Conservation (phyloP, 53 echinoderm and acorn worm genomes). For the Luidia sarsii region DNA sequence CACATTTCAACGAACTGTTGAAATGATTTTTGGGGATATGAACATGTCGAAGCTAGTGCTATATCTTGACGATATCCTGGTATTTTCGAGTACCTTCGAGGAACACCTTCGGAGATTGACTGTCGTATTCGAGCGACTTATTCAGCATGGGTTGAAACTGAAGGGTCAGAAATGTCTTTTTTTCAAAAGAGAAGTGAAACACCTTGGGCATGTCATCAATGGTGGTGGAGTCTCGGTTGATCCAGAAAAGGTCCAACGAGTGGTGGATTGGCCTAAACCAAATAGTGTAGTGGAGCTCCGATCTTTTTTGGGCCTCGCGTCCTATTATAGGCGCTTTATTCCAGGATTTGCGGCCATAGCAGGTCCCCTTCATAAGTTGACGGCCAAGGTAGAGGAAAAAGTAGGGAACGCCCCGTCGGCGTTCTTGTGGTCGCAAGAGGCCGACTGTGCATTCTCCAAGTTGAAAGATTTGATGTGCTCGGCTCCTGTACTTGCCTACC, state of each 20-base stretch:
- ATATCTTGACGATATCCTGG: conserved; percentile 56
- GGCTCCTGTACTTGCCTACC: conserved; percentile 46
- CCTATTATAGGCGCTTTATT: conserved; percentile 63
- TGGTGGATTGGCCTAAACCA: conserved; percentile 47
- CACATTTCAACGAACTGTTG: conserved; percentile 34
- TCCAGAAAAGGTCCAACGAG: conserved; percentile 32
- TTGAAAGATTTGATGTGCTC: conserved; percentile 32
- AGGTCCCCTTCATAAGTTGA: conserved; percentile 40
- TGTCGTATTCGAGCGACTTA: conserved; percentile 44
- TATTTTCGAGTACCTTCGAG: conserved; percentile 43
- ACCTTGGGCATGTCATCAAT: conserved; percentile 57
- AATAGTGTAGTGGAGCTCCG: conserved; percentile 8
- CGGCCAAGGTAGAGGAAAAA: conserved; percentile 11
- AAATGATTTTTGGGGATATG: conserved; percentile 52
- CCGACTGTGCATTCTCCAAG: conserved; percentile 5
- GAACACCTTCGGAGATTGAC: conserved; percentile 37
- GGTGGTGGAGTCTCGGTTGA: conserved; percentile 31
- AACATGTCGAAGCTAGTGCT: conserved; percentile 39
- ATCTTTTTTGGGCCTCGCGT: conserved; percentile 59
- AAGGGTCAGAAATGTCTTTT: conserved; percentile 52
- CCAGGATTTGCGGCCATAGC: conserved; percentile 49
- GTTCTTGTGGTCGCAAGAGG: conserved; percentile 12
- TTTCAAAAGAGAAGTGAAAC: conserved; percentile 20
- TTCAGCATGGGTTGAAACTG: conserved; percentile 27
- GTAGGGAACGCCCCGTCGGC: neutral